phyloP scores from a whole-genome alignment of 2,113 vertebrate species.

The Gorsachius goisagi region DNA sequence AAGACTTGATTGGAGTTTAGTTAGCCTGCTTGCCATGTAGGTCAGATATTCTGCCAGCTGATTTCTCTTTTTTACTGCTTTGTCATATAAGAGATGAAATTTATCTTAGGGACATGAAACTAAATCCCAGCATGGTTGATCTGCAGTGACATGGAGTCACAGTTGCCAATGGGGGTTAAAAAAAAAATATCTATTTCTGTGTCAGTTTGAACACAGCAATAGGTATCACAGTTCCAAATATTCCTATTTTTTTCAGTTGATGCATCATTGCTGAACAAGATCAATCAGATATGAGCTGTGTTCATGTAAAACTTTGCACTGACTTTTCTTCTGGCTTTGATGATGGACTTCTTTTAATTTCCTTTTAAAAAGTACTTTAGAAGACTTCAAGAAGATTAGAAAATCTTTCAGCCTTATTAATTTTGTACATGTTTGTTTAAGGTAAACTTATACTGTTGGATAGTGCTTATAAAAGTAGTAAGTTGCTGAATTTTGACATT shows the following conservation, averaged over 20 bases:
- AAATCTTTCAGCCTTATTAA: background rate
- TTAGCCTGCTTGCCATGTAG: slow-evolving; percentile 2
- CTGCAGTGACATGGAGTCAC: background rate
- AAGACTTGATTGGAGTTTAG: background rate
- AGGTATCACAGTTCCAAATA: background rate
- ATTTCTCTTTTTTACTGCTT: slow-evolving; percentile 9
- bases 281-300: background rate
- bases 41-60: background rate
- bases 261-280: background rate
- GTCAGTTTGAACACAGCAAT: background rate
- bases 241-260: background rate
- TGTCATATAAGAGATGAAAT: background rate
- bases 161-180: background rate
- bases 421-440: background rate
- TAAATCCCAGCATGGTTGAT: slow-evolving; percentile 22
- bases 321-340: background rate
- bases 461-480: background rate
- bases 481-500: background rate
- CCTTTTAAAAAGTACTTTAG: background rate
- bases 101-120: background rate
- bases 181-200: background rate
- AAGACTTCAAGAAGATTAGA: background rate
- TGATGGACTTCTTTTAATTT: background rate
- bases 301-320: background rate
- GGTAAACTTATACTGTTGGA: background rate